phyloP scores from a whole-genome alignment of 2,113 vertebrate genomes.

The Entosphenus tridentatus region DNA sequence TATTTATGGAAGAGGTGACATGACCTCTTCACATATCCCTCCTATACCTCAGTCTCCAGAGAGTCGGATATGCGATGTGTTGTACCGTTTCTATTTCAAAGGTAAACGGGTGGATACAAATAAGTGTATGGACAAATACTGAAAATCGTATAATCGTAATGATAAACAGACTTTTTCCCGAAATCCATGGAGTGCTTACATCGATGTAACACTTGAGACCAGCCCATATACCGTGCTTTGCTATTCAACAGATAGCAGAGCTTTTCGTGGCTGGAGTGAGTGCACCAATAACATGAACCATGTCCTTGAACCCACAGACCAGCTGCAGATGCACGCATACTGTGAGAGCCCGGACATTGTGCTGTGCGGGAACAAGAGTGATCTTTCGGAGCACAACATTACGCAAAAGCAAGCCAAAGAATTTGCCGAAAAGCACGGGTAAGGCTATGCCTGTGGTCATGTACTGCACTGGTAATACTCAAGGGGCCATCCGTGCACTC shows the following conservation, averaged over 20 bases:
- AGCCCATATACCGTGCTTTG: background rate
- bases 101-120: no score
- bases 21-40: no score
- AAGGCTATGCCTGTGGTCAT: background rate
- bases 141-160: background rate
- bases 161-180: background rate
- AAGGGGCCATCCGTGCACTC: background rate
- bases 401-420: constrained; percentile 4
- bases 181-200: background rate
- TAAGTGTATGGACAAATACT: no score
- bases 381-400: background rate
- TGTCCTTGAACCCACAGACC: background rate
- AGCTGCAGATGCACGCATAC: constrained; percentile 3
- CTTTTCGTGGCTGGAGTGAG: background rate
- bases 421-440: background rate
- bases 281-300: background rate
- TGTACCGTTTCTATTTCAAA: no score
- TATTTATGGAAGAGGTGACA: no score
- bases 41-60: no score
- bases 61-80: no score
- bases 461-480: background rate
- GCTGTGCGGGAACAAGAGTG: constrained; percentile 3
- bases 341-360: constrained; percentile 4
- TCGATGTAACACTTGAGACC: background rate
- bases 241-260: background rate